A percentile compares a stretch with the other conserved stretches of the same genome.
These are phyloP conservation scores for Sclerurus mexicanus DNA, from an alignment of 2,113 vertebrate species.

Conservation along the genomic window DNA sequence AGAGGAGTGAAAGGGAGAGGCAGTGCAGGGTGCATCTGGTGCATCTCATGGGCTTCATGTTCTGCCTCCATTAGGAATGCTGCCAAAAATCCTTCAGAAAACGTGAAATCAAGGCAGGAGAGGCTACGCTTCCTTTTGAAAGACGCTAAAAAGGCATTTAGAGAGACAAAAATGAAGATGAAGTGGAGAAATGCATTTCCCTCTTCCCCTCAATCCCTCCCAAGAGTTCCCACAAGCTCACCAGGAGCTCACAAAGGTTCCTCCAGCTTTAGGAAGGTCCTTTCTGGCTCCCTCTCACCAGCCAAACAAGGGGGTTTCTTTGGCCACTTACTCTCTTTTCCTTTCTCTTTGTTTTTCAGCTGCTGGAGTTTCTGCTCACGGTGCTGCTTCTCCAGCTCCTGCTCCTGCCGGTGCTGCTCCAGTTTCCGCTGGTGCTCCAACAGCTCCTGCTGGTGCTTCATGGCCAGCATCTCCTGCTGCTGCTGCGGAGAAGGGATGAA, in stretches of 20 bases:
- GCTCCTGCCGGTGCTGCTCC: slow-evolving; percentile 92
- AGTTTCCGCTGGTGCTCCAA: slow-evolving; percentile 95
- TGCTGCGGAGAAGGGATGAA: slow-evolving; percentile 74
- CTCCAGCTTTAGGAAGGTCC: background rate
- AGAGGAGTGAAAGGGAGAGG: background rate
- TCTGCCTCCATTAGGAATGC: slow-evolving; percentile 25
- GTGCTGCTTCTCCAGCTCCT: slow-evolving; percentile 95
- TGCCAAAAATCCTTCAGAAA: slow-evolving; percentile 37
- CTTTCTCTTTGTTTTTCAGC: slow-evolving; percentile 96
- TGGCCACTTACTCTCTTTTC: slow-evolving; percentile 91
- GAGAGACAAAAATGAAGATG: background rate
- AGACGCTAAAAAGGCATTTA: background rate
- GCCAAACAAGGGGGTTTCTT: background rate
- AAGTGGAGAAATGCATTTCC: background rate
- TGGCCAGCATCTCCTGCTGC: slow-evolving; percentile 93
- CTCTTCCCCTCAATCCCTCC: background rate
- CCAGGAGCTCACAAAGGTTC: background rate
- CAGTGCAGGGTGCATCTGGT: background rate
- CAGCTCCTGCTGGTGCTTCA: slow-evolving; percentile 97
- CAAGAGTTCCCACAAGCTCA: background rate
- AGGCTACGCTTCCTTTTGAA: background rate
- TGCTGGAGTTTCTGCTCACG: slow-evolving; percentile 93
- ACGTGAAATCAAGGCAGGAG: slow-evolving; percentile 9
- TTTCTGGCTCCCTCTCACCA: background rate
- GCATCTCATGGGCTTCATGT: background rate